Conservation (phyloP, 2,113 vertebrate species). For the Corythoichthys intestinalis region DNA sequence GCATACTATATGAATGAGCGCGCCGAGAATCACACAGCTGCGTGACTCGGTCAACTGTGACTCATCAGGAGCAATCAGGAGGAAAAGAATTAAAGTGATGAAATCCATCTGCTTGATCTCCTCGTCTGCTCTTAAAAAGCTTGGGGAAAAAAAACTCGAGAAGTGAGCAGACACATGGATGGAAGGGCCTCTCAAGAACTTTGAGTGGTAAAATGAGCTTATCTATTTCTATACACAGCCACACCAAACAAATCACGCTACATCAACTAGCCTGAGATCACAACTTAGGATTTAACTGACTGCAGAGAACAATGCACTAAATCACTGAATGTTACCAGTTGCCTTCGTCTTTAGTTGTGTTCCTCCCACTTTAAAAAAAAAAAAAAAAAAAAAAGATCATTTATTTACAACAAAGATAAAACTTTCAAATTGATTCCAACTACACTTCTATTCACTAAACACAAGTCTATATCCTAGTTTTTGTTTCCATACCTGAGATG, state of each 20-base stretch:
- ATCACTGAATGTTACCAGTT: slow-evolving; percentile 36
- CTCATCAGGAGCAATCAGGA: slow-evolving; percentile 63
- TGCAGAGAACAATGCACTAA: slow-evolving; percentile 20
- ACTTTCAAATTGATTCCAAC: slow-evolving; percentile 10
- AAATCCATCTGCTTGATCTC: slow-evolving; percentile 57
- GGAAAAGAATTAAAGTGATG: slow-evolving; percentile 50
- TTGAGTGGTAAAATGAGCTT: slow-evolving; percentile 36
- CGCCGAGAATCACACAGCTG: slow-evolving; percentile 56
- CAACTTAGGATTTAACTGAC: slow-evolving; percentile 21
- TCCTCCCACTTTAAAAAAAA: slow-evolving; percentile 45
- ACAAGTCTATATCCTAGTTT: slow-evolving; percentile 5
- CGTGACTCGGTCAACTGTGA: slow-evolving; percentile 61
- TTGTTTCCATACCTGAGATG: slow-evolving; percentile 66
- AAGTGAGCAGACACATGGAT: slow-evolving; percentile 31
- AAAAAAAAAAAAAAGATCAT: slow-evolving; percentile 18
- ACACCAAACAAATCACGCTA: slow-evolving; percentile 21
- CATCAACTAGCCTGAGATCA: slow-evolving; percentile 30
- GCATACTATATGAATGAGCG: slow-evolving; percentile 41
- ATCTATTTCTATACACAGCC: slow-evolving; percentile 31
- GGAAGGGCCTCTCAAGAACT: slow-evolving; percentile 23
- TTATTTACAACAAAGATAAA: slow-evolving; percentile 20
- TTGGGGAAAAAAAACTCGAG: slow-evolving; percentile 26
- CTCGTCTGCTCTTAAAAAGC: slow-evolving; percentile 43
- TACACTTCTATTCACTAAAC: slow-evolving; percentile 1
- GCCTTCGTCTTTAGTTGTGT: slow-evolving; percentile 39